These are phyloP conservation scores for Dryomyza anilis DNA, from an alignment of 2,888 invertebrate genomes.

Conservation along the genomic window DNA sequence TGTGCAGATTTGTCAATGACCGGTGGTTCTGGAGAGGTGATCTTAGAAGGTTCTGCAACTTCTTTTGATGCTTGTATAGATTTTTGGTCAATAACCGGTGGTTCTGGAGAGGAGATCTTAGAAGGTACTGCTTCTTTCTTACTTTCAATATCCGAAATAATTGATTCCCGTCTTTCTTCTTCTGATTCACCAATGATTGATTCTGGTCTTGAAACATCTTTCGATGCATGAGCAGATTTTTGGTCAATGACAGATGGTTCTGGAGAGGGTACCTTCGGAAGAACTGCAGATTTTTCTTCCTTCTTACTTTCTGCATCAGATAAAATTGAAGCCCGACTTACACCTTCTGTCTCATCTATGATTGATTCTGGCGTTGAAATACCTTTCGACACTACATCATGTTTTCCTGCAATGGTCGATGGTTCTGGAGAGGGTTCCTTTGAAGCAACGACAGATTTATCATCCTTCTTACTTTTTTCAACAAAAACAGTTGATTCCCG, in stretches of 20 bases:
- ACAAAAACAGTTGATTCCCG: slow-evolving; percentile 21
- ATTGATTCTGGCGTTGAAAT: slow-evolving; percentile 27
- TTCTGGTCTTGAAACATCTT: slow-evolving; percentile 31
- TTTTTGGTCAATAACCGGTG: slow-evolving; percentile 17
- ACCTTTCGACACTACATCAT: neutral
- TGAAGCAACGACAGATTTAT: neutral
- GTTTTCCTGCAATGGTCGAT: neutral
- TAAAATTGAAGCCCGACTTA: slow-evolving; percentile 26
- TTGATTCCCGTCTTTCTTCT: slow-evolving; percentile 29
- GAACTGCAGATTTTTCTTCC: slow-evolving; percentile 28
- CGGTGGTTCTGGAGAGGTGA: slow-evolving; percentile 29
- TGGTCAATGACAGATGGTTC: slow-evolving; percentile 23
- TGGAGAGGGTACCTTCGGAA: slow-evolving; percentile 20
- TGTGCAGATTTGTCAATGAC: slow-evolving; percentile 42
- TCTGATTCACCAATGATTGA: slow-evolving; percentile 27
- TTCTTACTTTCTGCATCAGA: slow-evolving; percentile 30
- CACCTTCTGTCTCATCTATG: slow-evolving; percentile 28
- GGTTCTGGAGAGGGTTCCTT: neutral
- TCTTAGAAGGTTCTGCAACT: slow-evolving; percentile 23
- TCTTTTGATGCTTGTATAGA: slow-evolving; percentile 23
- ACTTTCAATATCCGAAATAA: slow-evolving; percentile 13
- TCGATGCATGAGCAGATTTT: slow-evolving; percentile 32
- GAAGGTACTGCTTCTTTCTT: slow-evolving; percentile 16
- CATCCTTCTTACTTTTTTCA: slow-evolving; percentile 8
- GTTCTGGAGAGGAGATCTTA: neutral